Percentiles rank a stretch among this genome's conserved stretches.
phyloP scores from a whole-genome alignment of 2,888 invertebrate genomes.

The Sinodicranocentrus sp. region DNA sequence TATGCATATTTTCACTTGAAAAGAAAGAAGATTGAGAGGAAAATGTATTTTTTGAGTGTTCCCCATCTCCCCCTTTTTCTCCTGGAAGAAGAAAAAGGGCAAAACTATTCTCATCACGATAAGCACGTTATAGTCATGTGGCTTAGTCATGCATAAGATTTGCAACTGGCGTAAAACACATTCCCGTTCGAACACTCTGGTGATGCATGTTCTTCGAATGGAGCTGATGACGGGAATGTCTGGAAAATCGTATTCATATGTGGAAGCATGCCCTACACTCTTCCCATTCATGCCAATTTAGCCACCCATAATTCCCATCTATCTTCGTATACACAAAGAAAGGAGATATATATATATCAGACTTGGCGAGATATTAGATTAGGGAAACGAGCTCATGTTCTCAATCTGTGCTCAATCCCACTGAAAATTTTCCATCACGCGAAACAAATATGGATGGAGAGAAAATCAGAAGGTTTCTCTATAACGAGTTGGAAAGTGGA shows the following conservation, averaged over 20 bases:
- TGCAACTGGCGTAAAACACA: slow-evolving; percentile 59
- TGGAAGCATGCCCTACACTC: too few relatives aligned
- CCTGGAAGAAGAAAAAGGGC: slow-evolving; percentile 36
- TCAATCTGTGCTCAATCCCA: slow-evolving; percentile 63
- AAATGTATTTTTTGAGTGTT: too few relatives aligned
- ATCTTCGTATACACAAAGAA: neutral
- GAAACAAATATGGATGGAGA: slow-evolving; percentile 50
- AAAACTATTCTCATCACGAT: slow-evolving; percentile 48
- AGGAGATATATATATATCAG: neutral
- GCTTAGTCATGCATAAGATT: slow-evolving; percentile 68
- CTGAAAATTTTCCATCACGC: slow-evolving; percentile 48
- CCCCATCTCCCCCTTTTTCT: too few relatives aligned
- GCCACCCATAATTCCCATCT: neutral
- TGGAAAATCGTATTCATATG: slow-evolving; percentile 48
- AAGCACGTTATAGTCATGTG: slow-evolving; percentile 61
- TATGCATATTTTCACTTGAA: too few relatives aligned
- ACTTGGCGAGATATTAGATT: slow-evolving; percentile 60
- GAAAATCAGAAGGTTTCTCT: slow-evolving; percentile 44
- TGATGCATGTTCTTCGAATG: neutral
- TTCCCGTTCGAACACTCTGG: slow-evolving; percentile 57
- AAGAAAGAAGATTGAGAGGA: too few relatives aligned
- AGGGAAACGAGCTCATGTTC: slow-evolving; percentile 68
- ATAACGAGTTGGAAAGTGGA: too few relatives aligned
- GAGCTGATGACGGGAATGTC: slow-evolving; percentile 29
- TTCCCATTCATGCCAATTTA: slow-evolving; percentile 54